A percentile compares a stretch with the other conserved stretches of the same genome.
Conservation (phyloP, 2,888 invertebrate genomes). For the Tinea semifulvella region DNA sequence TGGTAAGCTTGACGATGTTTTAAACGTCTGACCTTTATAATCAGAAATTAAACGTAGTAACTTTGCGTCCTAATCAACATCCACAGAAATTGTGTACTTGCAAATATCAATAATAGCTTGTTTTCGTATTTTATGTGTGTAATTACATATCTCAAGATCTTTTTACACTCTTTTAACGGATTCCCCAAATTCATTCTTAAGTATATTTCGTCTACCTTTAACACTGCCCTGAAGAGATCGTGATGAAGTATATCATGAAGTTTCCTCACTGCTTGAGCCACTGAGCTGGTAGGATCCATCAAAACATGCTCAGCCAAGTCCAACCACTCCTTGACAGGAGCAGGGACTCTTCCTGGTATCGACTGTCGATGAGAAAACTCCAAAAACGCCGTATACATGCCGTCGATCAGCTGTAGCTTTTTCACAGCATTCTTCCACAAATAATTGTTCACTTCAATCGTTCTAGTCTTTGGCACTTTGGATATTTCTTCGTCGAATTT, state of each 20-base stretch:
- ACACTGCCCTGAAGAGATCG: conserved; percentile 70
- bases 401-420: conserved; percentile 70
- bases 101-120: no score
- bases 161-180: no score
- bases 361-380: conserved; percentile 63
- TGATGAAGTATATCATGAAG: conserved; percentile 69
- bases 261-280: conserved; percentile 64
- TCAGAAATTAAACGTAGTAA: no score
- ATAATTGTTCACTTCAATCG: conserved; percentile 55
- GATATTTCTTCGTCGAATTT: conserved; percentile 62
- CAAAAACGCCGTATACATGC: conserved; percentile 73
- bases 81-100: no score
- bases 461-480: conserved; percentile 31
- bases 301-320: conserved; percentile 74
- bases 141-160: no score
- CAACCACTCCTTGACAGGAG: conserved; percentile 52
- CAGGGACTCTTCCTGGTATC: conserved; percentile 41
- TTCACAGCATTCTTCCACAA: conserved; percentile 70
- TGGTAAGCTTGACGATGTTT: no score
- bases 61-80: no score
- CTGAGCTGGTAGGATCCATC: conserved; percentile 67
- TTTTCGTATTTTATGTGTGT: no score
- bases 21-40: no score
- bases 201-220: conserved; percentile 71
- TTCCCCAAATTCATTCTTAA: no score